Evolutionary conservation across 1,140 invertebrate species (phyloP).

Genomic region (Rhyacophila brunnea): DNA sequence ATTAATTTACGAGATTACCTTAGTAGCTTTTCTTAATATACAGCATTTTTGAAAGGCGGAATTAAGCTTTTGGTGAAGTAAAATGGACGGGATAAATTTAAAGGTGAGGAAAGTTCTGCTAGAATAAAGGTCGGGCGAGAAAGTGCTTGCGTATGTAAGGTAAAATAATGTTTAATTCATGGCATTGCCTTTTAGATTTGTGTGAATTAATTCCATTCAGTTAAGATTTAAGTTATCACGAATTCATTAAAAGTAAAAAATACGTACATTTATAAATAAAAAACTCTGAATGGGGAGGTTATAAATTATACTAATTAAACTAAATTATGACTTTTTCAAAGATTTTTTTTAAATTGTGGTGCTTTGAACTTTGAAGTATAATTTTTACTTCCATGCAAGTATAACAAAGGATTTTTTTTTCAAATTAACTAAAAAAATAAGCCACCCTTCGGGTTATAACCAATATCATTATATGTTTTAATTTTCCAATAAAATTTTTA

Average conservation of each 20-base stretch:
- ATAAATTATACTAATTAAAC: too few species aligned
- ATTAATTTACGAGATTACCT: background rate
- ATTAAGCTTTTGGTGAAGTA: slow-evolving; percentile 12
- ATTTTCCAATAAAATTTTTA: too few species aligned
- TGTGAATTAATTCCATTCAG: slow-evolving; percentile 9
- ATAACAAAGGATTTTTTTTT: background rate
- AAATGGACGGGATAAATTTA: slow-evolving; percentile 20
- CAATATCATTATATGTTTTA: too few species aligned
- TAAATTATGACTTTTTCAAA: background rate
- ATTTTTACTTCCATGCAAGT: background rate
- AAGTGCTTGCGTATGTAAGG: background rate
- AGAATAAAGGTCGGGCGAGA: background rate
- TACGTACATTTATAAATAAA: too few species aligned
- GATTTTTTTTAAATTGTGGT: background rate
- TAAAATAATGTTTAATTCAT: slow-evolving; percentile 7
- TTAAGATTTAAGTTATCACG: background rate
- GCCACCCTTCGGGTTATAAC: too few species aligned
- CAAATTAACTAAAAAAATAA: too few species aligned
- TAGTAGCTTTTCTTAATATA: slow-evolving; percentile 4
- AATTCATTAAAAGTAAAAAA: background rate
- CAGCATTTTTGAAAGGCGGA: slow-evolving; percentile 19
- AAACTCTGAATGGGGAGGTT: too few species aligned
- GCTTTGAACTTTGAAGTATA: too few species aligned
- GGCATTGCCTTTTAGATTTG: background rate
- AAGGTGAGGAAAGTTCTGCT: background rate